phyloP scores from a whole-genome alignment of 2,113 vertebrate species.

The Scolopax mira region DNA sequence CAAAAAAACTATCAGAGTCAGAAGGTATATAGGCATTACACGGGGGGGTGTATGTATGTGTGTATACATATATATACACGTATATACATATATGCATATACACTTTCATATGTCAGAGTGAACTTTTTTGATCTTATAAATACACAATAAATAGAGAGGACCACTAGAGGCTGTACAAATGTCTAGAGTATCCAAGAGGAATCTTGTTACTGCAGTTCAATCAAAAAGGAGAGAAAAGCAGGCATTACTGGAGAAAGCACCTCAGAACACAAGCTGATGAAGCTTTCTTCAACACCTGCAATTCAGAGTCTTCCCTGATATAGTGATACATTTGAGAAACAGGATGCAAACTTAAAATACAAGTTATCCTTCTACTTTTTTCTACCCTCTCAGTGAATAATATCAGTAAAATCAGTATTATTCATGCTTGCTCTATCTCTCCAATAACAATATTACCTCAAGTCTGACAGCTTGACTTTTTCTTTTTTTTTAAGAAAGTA shows the following conservation, averaged over 20 bases:
- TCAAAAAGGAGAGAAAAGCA: background rate
- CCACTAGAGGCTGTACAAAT: background rate
- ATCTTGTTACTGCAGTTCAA: background rate
- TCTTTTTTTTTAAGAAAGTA: background rate
- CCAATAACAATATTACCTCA: background rate
- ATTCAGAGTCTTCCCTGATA: background rate
- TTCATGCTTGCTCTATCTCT: background rate
- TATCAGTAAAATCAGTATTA: background rate
- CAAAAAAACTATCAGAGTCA: background rate
- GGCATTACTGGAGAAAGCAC: background rate
- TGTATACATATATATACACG: background rate
- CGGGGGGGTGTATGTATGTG: background rate
- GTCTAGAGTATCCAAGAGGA: background rate
- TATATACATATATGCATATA: background rate
- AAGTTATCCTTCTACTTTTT: background rate
- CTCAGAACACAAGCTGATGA: background rate
- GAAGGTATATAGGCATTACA: background rate
- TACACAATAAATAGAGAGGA: background rate
- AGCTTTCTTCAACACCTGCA: background rate
- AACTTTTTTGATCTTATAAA: background rate
- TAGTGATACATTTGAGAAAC: background rate
- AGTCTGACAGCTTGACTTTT: background rate
- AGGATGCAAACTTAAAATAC: background rate
- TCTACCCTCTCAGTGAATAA: background rate
- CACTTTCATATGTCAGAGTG: background rate